Conservation (phyloP, 2,888 invertebrate genomes). For the Ophion ventricosus region DNA sequence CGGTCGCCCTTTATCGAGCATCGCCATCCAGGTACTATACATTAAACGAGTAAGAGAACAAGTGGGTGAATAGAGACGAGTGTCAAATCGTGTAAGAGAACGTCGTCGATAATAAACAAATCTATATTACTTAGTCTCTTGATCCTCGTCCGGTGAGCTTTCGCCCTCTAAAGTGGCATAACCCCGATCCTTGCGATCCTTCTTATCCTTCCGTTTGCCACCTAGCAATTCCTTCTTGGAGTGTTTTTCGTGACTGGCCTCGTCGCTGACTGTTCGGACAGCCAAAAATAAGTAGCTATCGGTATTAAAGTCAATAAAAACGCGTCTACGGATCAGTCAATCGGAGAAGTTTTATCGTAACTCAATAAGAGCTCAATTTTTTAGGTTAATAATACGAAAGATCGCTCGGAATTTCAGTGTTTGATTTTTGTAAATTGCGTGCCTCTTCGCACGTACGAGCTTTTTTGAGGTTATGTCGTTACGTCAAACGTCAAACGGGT, state of each 20-base stretch:
- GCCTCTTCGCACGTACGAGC: not conserved
- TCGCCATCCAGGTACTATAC: not conserved
- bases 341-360: not conserved
- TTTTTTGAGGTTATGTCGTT: constrained; percentile 58
- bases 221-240: constrained; percentile 91
- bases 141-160: constrained; percentile 95
- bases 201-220: constrained; percentile 92
- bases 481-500: constrained; percentile 47
- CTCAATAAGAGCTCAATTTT: not conserved
- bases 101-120: not conserved
- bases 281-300: constrained; percentile 2
- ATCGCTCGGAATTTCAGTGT: not conserved
- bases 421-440: not conserved
- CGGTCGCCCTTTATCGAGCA: not conserved
- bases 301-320: not conserved
- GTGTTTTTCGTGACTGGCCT: constrained; percentile 89
- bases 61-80: not conserved
- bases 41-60: not conserved
- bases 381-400: not conserved
- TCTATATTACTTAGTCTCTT: constrained; percentile 89
- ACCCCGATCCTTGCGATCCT: constrained; percentile 94
- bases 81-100: not conserved
- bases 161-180: constrained; percentile 97
- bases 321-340: not conserved
- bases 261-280: constrained; percentile 90